phyloP scores from a whole-genome alignment of 2,797 vertebrate species.

The Hippocampus kuda region DNA sequence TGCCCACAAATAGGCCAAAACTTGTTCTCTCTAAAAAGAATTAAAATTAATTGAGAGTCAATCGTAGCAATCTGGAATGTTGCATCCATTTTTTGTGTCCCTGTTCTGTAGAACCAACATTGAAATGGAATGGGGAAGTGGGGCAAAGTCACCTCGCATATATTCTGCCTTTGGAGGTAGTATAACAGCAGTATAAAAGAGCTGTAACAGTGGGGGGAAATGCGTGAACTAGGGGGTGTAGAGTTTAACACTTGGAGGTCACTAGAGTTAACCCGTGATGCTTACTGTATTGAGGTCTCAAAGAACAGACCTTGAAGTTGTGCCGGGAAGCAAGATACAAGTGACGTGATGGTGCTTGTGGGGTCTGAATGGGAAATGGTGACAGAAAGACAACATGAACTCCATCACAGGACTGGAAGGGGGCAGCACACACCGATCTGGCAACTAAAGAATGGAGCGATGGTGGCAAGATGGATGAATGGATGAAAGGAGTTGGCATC shows the following conservation, averaged over 20 bases:
- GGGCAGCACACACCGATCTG: constrained; percentile 51
- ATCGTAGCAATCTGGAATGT: not conserved
- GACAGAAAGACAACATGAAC: constrained; percentile 44
- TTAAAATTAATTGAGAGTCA: not conserved
- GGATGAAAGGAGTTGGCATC: constrained; percentile 60
- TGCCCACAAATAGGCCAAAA: not conserved
- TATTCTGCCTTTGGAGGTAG: not conserved
- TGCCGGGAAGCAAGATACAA: constrained; percentile 8
- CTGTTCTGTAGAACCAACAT: not conserved
- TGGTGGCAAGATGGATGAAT: constrained; percentile 29
- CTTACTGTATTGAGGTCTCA: not conserved
- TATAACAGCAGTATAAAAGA: no score
- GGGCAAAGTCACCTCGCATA: not conserved
- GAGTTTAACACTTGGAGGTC: not conserved
- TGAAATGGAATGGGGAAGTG: not conserved
- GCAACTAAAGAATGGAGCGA: constrained; percentile 38
- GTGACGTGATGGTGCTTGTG: constrained; percentile 21
- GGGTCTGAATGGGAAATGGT: constrained; percentile 18
- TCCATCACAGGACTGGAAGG: constrained; percentile 41
- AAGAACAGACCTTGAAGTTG: constrained; percentile 20
- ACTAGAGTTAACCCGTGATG: not conserved
- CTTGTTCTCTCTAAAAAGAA: not conserved
- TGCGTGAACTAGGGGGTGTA: not conserved
- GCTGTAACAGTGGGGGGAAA: not conserved
- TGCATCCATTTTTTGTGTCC: not conserved